Conservation (phyloP, 2,113 vertebrate species). For the Cisticola juncidis region DNA sequence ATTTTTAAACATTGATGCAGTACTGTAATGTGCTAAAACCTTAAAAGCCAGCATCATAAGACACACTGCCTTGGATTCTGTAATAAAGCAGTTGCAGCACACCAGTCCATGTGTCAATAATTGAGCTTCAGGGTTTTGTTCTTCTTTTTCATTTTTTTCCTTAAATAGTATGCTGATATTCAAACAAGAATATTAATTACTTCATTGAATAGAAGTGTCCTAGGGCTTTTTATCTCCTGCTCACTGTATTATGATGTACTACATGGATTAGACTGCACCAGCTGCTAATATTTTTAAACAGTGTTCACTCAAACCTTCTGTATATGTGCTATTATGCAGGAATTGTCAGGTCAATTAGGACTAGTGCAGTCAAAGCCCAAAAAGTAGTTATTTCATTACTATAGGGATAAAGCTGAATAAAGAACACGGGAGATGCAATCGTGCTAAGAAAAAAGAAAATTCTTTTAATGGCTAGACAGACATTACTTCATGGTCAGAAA, state of each 20-base stretch:
- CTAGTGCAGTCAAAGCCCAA: not conserved
- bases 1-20: slow-evolving; percentile 46
- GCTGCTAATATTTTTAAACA: not conserved
- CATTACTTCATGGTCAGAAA: not conserved
- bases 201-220: not conserved
- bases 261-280: slow-evolving; percentile 1
- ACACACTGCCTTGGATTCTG: not conserved
- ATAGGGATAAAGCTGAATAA: not conserved
- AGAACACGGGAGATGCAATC: not conserved
- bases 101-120: not conserved
- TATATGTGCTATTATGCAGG: not conserved
- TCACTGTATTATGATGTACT: not conserved
- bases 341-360: not conserved
- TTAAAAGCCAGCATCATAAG: slow-evolving; percentile 21
- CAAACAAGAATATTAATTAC: slow-evolving; percentile 46
- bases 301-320: not conserved
- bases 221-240: not conserved
- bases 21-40: slow-evolving; percentile 14
- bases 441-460: not conserved
- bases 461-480: not conserved
- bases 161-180: slow-evolving; percentile 5
- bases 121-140: not conserved
- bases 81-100: not conserved
- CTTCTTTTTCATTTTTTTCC: not conserved
- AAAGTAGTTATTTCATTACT: not conserved